Conservation (phyloP, 2,888 invertebrate genomes). For the Neoaliturus tenellus region DNA sequence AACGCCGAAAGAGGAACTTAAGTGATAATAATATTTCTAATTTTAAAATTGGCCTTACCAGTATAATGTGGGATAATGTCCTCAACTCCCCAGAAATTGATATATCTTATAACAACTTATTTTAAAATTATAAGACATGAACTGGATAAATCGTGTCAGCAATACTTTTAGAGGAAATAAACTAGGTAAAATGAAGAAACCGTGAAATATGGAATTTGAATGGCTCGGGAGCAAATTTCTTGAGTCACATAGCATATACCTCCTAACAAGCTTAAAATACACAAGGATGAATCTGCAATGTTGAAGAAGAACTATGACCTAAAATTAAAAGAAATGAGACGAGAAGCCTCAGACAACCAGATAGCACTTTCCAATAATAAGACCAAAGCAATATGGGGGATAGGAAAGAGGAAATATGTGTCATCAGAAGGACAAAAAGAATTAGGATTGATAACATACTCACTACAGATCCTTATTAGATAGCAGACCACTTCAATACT, state of each 20-base stretch:
- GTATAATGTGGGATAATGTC: too few species aligned
- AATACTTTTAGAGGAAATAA: not conserved
- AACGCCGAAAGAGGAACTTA: too few species aligned
- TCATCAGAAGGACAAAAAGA: too few species aligned
- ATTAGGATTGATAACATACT: too few species aligned
- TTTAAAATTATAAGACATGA: not conserved
- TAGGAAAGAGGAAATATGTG: too few species aligned
- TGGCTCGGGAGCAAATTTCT: not conserved
- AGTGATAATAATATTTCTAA: too few species aligned
- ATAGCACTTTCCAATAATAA: not conserved
- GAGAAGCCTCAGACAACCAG: not conserved
- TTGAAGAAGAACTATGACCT: not conserved
- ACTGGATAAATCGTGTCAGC: not conserved
- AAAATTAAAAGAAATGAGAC: not conserved
- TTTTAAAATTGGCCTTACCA: too few species aligned
- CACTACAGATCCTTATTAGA: too few species aligned
- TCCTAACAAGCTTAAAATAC: slow-evolving; percentile 3
- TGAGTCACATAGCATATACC: not conserved
- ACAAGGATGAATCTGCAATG: not conserved
- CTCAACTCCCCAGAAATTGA: too few species aligned
- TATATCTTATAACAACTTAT: too few species aligned
- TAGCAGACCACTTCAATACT: too few species aligned
- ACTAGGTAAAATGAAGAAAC: slow-evolving; percentile 6
- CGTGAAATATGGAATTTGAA: not conserved
- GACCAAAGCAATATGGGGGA: not conserved